Percentiles rank a stretch among this genome's conserved stretches.
phyloP scores from a whole-genome alignment of 2,113 vertebrate genomes.

The Aldabrachelys gigantea region DNA sequence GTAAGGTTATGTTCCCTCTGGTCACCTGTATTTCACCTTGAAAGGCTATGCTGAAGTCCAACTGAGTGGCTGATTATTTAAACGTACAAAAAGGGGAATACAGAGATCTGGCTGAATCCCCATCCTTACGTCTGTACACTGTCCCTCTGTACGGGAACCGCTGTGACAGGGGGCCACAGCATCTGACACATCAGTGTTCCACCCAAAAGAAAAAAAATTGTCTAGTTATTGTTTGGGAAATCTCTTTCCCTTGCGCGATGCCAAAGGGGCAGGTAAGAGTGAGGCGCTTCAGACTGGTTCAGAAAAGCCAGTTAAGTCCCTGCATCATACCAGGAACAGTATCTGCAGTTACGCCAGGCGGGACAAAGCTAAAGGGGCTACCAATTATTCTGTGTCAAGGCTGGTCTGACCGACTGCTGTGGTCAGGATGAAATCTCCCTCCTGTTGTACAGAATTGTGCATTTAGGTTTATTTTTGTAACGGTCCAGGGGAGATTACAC shows the following conservation, averaged over 20 bases:
- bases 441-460: background rate
- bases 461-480: background rate
- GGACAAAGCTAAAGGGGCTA: background rate
- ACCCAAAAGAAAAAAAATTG: background rate
- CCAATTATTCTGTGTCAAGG: background rate
- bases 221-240: background rate
- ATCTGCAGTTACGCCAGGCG: background rate
- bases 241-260: background rate
- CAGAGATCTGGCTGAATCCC: background rate
- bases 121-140: background rate
- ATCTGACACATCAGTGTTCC: background rate
- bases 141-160: background rate
- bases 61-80: background rate
- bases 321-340: background rate
- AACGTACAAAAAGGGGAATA: background rate
- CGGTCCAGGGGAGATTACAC: background rate
- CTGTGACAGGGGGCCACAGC: background rate
- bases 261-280: background rate
- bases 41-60: background rate
- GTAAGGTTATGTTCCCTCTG: background rate
- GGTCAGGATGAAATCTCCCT: background rate
- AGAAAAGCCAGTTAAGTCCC: background rate
- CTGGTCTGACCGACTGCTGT: background rate
- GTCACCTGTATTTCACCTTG: background rate
- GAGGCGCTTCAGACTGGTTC: background rate